Evolutionary conservation across 1,140 invertebrate species (phyloP).

Genomic region (Drosophila tsacasi): DNA sequence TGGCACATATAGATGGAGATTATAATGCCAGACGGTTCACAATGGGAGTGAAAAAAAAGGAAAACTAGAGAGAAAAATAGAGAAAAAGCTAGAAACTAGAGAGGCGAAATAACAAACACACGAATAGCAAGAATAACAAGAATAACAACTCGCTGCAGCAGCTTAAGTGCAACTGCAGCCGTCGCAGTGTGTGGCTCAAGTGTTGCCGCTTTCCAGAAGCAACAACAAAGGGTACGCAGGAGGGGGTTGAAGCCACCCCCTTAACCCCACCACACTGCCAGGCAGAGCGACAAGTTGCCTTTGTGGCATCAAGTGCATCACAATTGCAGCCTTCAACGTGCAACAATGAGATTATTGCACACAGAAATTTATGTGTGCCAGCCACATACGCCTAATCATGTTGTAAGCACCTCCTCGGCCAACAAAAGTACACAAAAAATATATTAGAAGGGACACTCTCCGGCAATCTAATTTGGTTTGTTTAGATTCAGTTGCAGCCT

Average conservation of each 20-base stretch:
- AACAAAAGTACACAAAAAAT: conserved; percentile 17
- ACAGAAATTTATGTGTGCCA: conserved; percentile 50
- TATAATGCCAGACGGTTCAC: conserved; percentile 63
- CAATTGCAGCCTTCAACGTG: conserved; percentile 21
- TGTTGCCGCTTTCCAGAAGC: conserved; percentile 30
- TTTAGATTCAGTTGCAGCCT: conserved; percentile 31
- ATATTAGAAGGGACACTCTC: conserved; percentile 15
- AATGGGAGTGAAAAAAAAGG: conserved; percentile 30
- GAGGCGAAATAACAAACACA: conserved; percentile 31
- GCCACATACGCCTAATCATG: conserved; percentile 69
- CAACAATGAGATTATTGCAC: conserved; percentile 49
- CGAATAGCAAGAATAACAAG: conserved; percentile 30
- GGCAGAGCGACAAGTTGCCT: conserved; percentile 42
- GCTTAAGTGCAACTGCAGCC: conserved; percentile 66
- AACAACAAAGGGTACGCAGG: conserved; percentile 15
- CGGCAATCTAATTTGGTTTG: conserved; percentile 66
- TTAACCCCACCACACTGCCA: conserved; percentile 3
- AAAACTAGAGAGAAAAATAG: conserved; percentile 17
- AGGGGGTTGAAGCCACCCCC: conserved; percentile 2
- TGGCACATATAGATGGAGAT: conserved; percentile 48
- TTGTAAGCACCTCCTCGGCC: conserved; percentile 45
- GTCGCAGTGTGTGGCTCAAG: conserved; percentile 49
- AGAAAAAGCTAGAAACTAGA: conserved; percentile 9
- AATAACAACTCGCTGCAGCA: conserved; percentile 46
- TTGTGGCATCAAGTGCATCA: conserved; percentile 38